Evolutionary conservation across 2,797 vertebrate species (phyloP).

Genomic region (Anguilla megastoma): DNA sequence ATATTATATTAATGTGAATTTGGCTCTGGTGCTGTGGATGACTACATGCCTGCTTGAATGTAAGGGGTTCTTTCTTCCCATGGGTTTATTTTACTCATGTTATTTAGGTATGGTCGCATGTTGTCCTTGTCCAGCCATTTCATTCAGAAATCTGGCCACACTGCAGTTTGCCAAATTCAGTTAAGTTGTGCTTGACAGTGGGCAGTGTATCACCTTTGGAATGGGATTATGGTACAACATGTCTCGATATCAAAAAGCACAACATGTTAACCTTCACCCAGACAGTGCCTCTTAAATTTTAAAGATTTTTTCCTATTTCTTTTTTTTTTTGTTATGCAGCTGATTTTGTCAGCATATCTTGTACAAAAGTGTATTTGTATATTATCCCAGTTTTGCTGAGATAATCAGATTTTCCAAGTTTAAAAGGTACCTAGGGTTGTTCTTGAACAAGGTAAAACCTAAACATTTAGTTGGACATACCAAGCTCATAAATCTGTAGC

Average conservation of each 20-base stretch:
- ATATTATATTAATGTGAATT: background rate
- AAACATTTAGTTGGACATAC: background rate
- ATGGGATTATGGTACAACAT: background rate
- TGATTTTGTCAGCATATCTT: background rate
- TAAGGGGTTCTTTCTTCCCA: background rate
- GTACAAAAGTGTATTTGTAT: background rate
- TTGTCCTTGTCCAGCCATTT: background rate
- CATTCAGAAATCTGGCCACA: background rate
- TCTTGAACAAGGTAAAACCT: background rate
- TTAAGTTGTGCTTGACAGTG: background rate
- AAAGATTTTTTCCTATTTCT: background rate
- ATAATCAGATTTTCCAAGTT: background rate
- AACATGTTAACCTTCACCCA: background rate
- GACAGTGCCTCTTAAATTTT: background rate
- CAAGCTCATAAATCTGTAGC: background rate
- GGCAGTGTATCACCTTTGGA: background rate
- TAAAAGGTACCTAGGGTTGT: background rate
- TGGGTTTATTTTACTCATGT: slow-evolving; percentile 12
- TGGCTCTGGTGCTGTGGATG: background rate
- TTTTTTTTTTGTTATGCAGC: background rate
- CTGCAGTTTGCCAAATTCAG: background rate
- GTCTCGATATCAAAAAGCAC: background rate
- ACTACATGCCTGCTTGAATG: background rate
- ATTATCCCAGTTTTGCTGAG: background rate
- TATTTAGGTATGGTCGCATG: background rate